Percentiles rank a stretch among this genome's conserved stretches.
These are phyloP conservation scores for Acestrorhynchus altus DNA, from an alignment of 2,797 vertebrate species.

Conservation along the genomic window DNA sequence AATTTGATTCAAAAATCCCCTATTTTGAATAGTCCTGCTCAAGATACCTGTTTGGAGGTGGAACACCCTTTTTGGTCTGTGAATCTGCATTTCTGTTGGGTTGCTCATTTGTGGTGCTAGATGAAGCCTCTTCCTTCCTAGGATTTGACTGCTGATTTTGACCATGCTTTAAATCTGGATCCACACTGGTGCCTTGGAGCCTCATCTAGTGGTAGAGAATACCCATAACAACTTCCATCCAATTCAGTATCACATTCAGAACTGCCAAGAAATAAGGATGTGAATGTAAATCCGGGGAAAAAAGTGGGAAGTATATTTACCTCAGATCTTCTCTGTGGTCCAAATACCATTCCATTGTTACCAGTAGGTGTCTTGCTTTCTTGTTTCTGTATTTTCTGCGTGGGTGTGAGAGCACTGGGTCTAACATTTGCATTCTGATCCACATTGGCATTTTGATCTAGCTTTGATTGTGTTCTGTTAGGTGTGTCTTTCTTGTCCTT, in stretches of 20 bases:
- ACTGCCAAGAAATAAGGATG: background rate
- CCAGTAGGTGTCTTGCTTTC: conserved; percentile 1
- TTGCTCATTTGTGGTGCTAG: background rate
- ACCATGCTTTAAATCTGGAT: conserved; percentile 25
- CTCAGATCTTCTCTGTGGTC: conserved; percentile 32
- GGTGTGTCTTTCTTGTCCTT: conserved; percentile 25
- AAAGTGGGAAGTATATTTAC: too few species aligned
- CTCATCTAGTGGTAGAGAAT: background rate
- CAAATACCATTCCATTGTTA: conserved; percentile 56
- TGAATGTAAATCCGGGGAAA: too few species aligned
- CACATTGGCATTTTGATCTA: conserved; percentile 64
- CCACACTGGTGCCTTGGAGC: conserved; percentile 59
- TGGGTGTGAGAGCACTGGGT: conserved; percentile 45
- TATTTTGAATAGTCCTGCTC: background rate
- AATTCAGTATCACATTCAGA: background rate
- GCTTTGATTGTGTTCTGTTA: conserved; percentile 23
- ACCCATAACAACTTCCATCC: background rate
- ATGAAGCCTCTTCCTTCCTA: background rate
- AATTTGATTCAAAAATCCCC: too few species aligned
- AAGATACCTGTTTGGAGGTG: conserved; percentile 62
- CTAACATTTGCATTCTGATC: conserved; percentile 45
- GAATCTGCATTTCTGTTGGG: background rate
- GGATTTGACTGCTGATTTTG: conserved; percentile 51
- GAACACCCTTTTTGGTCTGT: background rate
- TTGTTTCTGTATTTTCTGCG: conserved; percentile 40